Evolutionary conservation across 1,140 invertebrate genomes (phyloP).

Genomic region (Temnothorax longispinosus): DNA sequence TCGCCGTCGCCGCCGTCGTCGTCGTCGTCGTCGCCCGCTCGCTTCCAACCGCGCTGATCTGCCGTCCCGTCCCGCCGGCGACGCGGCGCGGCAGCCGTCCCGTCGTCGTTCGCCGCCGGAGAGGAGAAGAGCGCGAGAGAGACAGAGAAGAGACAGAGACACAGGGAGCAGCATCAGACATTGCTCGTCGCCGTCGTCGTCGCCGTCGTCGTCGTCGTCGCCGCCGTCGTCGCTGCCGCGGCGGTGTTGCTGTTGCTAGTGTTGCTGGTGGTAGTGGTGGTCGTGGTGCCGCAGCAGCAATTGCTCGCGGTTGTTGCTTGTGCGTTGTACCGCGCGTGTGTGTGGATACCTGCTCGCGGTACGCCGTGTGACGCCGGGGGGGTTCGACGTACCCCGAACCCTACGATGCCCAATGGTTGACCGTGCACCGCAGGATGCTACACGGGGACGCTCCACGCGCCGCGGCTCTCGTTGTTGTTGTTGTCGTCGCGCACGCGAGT

Average conservation of each 20-base stretch:
- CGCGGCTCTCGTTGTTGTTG: constrained; percentile 76
- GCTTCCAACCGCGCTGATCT: constrained; percentile 1
- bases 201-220: constrained; percentile 29
- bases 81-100: constrained; percentile 37
- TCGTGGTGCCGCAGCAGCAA: background rate
- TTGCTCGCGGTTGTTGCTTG: background rate
- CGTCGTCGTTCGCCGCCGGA: constrained; percentile 19
- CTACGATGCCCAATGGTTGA: constrained; percentile 85
- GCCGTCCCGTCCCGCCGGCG: constrained; percentile 37
- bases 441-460: constrained; percentile 82
- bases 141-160: background rate
- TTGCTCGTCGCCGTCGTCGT: constrained; percentile 30
- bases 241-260: background rate
- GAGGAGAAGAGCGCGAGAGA: constrained; percentile 10
- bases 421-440: constrained; percentile 78
- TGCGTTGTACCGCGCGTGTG: background rate
- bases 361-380: constrained; percentile 51
- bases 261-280: background rate
- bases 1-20: constrained; percentile 1
- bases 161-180: constrained; percentile 4
- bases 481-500: constrained; percentile 74
- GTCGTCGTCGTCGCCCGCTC: background rate
- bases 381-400: constrained; percentile 70
- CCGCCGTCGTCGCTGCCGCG: constrained; percentile 73
- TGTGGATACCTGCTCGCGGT: constrained; percentile 17